Evolutionary conservation across 2,797 vertebrate species (phyloP), one percentile per base, ranked within the genome.

Genomic region (Danio aesculapii): DNA sequence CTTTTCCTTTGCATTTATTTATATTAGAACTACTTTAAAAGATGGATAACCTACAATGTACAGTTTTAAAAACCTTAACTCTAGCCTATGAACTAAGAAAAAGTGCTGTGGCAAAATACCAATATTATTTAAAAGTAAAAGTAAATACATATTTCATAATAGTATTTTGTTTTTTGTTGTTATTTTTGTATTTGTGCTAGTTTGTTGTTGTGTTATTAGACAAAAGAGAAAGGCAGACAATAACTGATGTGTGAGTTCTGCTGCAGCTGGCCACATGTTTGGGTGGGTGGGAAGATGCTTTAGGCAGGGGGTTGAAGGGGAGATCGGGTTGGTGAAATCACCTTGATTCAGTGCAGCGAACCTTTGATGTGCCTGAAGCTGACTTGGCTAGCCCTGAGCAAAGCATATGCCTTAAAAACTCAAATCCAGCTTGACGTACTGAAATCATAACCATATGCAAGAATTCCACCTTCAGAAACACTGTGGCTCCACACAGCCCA

Each of bases 391-490:
- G 95, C 95, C 92, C 95, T 95, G 94, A 97, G 95, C 93, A 87
- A 91, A 96, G 88, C 90, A 64, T 90, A 91, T 91, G 92, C 92
- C 90, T 94, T 93, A 85, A 84, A 75, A 93, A 92, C 88, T 82
- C 93, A 93, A 94, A 93, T 92, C 87, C 91, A 94, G 92, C 93
- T 95, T 97, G 96, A 98, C 95, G 94, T 96, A 94, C 93, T 95
- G 89, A 98, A 99, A 99, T 98, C 95, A 98, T 95, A 98, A 98
- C 97, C 98, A 99, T 95, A 99, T 98, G 89, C 90, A 92, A 93
- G 94, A 95, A 94, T 95, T 96, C 94, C 93, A 95, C 88, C 92
- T 93, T 92, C 81, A 91, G 94, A 94, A 92, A 92, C 92, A 91
- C 88, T 90, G 93, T 92, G 94, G 88, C 91, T 88, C 87, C 91